Base-by-base conservation (phyloP, 2,113 vertebrate genomes). In the Sarotherodon lohbergeri region DNA sequence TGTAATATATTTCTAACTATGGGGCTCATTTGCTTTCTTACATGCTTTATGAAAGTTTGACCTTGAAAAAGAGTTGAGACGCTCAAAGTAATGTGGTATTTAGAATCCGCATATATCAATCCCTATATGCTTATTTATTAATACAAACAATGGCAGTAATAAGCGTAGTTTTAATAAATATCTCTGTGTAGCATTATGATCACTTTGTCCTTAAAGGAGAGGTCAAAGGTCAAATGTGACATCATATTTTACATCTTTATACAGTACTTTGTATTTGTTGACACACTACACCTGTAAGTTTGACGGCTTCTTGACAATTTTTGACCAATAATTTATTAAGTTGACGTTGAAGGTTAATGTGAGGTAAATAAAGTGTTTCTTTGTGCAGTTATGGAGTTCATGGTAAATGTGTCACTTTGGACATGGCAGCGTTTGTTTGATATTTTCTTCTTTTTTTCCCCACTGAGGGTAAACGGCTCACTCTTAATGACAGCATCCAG, bases 341-440 rank as follows among this genome's bases (percentile, higher is more conserved):
- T 61, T 34, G 57, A 0, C 2, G 0, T 1, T 4, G 16, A 61
- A 34, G 9, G 57, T 19, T 34, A 34, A 61, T 34, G 29, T 61
- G 16, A 34, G 29, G 5, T 61, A 34, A 61, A 32, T 4, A 9
- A 61, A 61, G 29, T 32, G 56, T 39, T 66, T 36, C 32, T 66
- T 66, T 66, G 61, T 66, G 61, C 6, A 66, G 61, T 66, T 66
- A 19, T n/a, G 32, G 32, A 11, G 59, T 34, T 61, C 14, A 17
- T 34, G 32, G 17, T 39, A 12, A 66, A 66, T 39, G 34, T 39
- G 34, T 39, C 19, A 41, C 34, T 8, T 2, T 68, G 34, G 29
- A 34, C 59, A 1, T 34, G 59, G 59, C 10, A 16, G 5, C 9
- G 16, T 34, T 63, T 63, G 59, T 63, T 34, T 63, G 29, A 34